Conservation (phyloP, 2,113 vertebrate genomes). For the Cynopterus brachyotis region DNA sequence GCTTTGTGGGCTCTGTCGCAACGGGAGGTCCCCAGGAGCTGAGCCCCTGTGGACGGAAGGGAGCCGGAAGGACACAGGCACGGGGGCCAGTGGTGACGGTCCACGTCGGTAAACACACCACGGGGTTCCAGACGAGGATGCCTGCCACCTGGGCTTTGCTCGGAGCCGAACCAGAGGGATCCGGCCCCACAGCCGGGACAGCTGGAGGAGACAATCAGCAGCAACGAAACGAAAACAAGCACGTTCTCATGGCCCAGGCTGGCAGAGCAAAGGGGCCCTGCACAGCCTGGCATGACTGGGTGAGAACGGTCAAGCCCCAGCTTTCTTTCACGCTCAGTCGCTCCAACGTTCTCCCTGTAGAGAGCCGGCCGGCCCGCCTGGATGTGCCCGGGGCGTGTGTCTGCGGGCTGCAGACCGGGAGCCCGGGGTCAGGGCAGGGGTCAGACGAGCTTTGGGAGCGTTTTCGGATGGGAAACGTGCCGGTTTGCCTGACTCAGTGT, state of each 20-base stretch:
- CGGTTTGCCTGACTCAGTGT: not conserved
- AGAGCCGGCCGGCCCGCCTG: accelerated
- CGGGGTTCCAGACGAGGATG: not conserved
- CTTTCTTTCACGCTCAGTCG: not conserved
- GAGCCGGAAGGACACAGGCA: accelerated
- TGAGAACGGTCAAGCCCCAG: not conserved
- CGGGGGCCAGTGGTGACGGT: accelerated
- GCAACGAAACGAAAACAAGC: not conserved
- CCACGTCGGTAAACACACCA: not conserved
- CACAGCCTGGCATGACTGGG: not conserved
- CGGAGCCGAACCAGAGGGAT: not conserved
- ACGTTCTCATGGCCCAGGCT: not conserved
- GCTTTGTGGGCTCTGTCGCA: not conserved
- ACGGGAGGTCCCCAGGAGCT: not conserved
- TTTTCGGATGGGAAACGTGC: not conserved
- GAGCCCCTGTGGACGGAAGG: not conserved
- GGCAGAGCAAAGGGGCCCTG: not conserved
- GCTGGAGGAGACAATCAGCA: not conserved
- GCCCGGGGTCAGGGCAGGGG: accelerated
- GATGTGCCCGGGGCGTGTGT: accelerated
- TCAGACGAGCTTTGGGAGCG: not conserved
- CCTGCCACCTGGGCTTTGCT: not conserved
- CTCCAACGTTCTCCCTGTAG: not conserved
- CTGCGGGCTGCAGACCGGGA: not conserved
- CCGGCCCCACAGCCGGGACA: too few species aligned